Conservation (phyloP, 2,888 invertebrate species). For the Andrena chrysosceles region DNA sequence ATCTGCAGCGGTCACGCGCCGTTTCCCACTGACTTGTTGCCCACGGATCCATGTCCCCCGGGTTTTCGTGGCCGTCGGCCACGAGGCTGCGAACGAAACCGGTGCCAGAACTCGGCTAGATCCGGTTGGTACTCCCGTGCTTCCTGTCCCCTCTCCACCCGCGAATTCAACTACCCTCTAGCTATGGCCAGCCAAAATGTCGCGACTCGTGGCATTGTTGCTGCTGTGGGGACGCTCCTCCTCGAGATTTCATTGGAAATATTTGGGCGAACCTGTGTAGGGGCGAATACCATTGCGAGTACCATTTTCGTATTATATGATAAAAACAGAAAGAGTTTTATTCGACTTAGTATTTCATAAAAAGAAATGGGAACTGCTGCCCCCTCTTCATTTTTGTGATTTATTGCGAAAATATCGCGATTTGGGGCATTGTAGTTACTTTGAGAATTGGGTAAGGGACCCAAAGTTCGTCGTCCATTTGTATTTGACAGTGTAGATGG, state of each 20-base stretch:
- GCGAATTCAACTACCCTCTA: neutral
- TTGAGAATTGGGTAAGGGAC: too few species aligned
- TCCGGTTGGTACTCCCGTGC: constrained; percentile 64
- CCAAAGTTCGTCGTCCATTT: too few species aligned
- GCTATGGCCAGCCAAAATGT: constrained; percentile 26
- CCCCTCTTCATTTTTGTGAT: too few species aligned
- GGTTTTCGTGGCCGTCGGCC: constrained; percentile 59
- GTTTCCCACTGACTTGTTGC: constrained; percentile 76
- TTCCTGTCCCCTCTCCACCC: constrained; percentile 50
- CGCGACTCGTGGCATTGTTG: constrained; percentile 34
- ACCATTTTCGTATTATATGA: too few species aligned
- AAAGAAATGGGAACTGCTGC: too few species aligned
- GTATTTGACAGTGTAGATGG: too few species aligned
- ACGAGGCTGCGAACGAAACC: constrained; percentile 57
- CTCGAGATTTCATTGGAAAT: neutral
- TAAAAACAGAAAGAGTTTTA: too few species aligned
- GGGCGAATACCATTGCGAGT: too few species aligned
- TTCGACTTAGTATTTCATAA: too few species aligned
- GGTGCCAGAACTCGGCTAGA: constrained; percentile 69
- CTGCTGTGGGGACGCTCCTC: neutral
- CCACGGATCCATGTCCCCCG: constrained; percentile 72
- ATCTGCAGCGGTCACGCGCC: constrained; percentile 72
- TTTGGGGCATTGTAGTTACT: too few species aligned
- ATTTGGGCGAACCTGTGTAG: neutral
- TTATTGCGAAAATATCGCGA: too few species aligned